Percentiles rank a stretch among this genome's conserved stretches.
These are phyloP conservation scores for Electrophaes corylata DNA, from an alignment of 2,888 invertebrate genomes.

Conservation along the genomic window DNA sequence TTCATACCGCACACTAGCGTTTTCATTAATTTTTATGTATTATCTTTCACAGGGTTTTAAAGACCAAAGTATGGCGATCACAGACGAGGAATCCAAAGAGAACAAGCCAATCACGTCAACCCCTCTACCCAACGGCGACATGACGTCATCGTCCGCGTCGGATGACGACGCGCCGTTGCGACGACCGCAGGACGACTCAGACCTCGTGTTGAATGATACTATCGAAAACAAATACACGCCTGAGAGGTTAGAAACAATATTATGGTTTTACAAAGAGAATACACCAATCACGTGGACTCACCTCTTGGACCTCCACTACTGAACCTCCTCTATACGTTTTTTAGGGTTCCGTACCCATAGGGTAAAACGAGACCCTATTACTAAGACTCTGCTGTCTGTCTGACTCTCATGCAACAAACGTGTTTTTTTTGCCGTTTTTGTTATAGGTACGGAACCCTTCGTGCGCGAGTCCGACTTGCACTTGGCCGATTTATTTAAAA, in stretches of 20 bases:
- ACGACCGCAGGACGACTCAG: constrained; percentile 56
- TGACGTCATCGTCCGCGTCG: constrained; percentile 61
- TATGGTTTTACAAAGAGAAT: not conserved
- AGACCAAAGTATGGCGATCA: constrained; percentile 65
- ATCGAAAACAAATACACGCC: constrained; percentile 56
- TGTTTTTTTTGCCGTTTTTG: too few species aligned
- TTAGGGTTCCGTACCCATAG: too few species aligned
- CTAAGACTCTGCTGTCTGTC: too few species aligned
- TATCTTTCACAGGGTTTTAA: constrained; percentile 59
- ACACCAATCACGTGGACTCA: too few species aligned
- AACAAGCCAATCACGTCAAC: constrained; percentile 80
- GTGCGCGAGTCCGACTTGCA: too few species aligned
- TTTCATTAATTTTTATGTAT: not conserved
- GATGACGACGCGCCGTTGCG: constrained; percentile 75
- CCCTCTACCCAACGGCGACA: constrained; percentile 67
- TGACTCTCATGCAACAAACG: too few species aligned
- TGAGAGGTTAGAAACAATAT: constrained; percentile 48
- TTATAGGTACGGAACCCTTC: too few species aligned
- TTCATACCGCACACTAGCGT: too few species aligned
- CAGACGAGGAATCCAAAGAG: constrained; percentile 80
- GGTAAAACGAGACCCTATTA: too few species aligned
- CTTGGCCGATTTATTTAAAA: too few species aligned
- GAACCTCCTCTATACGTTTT: too few species aligned
- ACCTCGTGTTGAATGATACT: constrained; percentile 55
- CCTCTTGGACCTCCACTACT: too few species aligned